Evolutionary conservation across 2,113 vertebrate species (phyloP), one percentile per base, ranked within the genome.

Genomic region (Chlorocebus sabaeus): DNA sequence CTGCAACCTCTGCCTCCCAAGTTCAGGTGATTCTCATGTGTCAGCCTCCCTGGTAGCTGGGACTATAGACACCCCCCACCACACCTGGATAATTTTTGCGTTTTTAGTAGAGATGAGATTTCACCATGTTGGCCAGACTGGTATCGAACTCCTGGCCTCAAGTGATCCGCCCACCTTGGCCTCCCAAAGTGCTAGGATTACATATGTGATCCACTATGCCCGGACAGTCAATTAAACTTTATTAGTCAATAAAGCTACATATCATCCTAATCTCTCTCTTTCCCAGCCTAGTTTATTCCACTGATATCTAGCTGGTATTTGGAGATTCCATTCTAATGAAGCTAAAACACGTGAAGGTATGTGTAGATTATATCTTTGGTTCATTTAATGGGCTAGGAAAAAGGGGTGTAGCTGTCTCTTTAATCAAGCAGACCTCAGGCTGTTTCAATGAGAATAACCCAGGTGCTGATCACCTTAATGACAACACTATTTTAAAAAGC

Each of bases 401-500:
- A 98, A 95, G 93, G 32, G 61, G 87, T 95, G 68, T 40, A 38
- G 40, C 75, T 94, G 5, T 43, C 38, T 95, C 98, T 98, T 97
- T 67, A 97, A 97, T 96, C 94, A 97, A 93, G 70, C 23, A 79
- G 72, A 91, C 82, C 76, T 96, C 61, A 52, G 82, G 72, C 27
- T 94, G 17, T 89, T 85, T 97, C 75, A 94, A 0, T 92, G 81
- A 97, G 96, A 98, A 90, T 95, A 83, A 95, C 95, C 91, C 90
- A 97, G 89, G 96, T 90, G 59, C 95, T 97, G 91, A 92, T 97
- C 86, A 92, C 84, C 94, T 98, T 95, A 95, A 98, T 97, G 97
- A 97, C 97, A 98, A 70, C 85, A 97, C 76, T 95, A 96, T 98
- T 98, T 98, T 96, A 91, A 57, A 97, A 96, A 95, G 95, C 89